phyloP scores from a whole-genome alignment of 2,113 vertebrate genomes.

The Sylvietta virens region DNA sequence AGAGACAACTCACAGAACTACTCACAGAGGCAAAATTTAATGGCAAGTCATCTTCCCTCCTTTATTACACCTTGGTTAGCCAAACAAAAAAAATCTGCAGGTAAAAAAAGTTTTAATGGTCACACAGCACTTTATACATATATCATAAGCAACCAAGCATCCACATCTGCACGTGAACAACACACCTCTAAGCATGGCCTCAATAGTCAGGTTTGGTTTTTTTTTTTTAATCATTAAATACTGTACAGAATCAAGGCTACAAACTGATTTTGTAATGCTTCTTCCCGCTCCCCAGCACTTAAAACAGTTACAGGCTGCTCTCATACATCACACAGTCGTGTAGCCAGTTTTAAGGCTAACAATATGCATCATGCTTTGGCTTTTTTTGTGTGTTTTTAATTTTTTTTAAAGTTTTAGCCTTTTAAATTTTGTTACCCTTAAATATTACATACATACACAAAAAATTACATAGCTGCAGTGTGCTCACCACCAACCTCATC shows the following conservation, averaged over 20 bases:
- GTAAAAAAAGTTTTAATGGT: slow-evolving; percentile 75
- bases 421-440: slow-evolving; percentile 71
- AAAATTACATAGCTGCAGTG: slow-evolving; percentile 76
- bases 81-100: slow-evolving; percentile 71
- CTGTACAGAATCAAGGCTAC: slow-evolving; percentile 84
- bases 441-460: slow-evolving; percentile 86
- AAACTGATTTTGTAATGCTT: slow-evolving; percentile 69
- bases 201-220: slow-evolving; percentile 17
- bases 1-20: slow-evolving; percentile 27
- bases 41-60: slow-evolving; percentile 72
- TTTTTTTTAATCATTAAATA: slow-evolving; percentile 64
- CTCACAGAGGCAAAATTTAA: slow-evolving; percentile 76
- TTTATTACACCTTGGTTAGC: slow-evolving; percentile 73
- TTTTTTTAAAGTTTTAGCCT: slow-evolving; percentile 61
- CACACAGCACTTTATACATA: slow-evolving; percentile 88
- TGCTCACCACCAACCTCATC: slow-evolving; percentile 67
- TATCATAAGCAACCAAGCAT: slow-evolving; percentile 81
- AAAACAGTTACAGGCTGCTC: slow-evolving; percentile 56
- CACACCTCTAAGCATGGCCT: slow-evolving; percentile 70
- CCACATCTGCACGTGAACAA: slow-evolving; percentile 77
- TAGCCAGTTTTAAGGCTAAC: slow-evolving; percentile 84
- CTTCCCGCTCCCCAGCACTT: slow-evolving; percentile 30
- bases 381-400: slow-evolving; percentile 67
- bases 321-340: slow-evolving; percentile 81
- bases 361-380: slow-evolving; percentile 96